Conservation (phyloP, 2,888 invertebrate genomes). For the Apamea monoglypha region DNA sequence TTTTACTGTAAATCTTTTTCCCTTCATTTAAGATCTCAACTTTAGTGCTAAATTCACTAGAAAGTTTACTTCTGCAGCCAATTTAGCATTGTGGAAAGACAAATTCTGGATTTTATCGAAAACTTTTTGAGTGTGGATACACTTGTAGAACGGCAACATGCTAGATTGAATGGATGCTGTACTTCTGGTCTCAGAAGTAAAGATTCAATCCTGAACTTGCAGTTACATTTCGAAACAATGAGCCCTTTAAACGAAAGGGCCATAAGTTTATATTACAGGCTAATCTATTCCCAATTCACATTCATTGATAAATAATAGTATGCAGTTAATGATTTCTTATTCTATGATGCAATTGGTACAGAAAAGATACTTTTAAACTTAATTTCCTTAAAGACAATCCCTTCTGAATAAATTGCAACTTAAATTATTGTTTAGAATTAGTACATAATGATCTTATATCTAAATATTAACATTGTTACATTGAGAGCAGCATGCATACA, state of each 20-base stretch:
- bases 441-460: constrained; percentile 26
- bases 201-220: not conserved
- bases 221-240: not conserved
- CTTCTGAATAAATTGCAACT: not conserved
- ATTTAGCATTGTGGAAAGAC: not conserved
- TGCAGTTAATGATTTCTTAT: not conserved
- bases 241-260: too few relatives aligned
- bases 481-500: constrained; percentile 57
- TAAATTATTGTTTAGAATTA: not conserved
- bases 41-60: not conserved
- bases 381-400: not conserved
- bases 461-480: constrained; percentile 33
- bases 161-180: not conserved
- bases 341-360: not conserved
- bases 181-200: not conserved
- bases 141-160: not conserved
- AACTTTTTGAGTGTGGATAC: not conserved
- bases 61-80: not conserved
- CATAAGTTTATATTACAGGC: not conserved
- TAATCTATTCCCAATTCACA: not conserved
- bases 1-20: not conserved
- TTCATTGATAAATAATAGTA: not conserved
- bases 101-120: too few relatives aligned
- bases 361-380: not conserved
- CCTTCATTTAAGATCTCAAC: not conserved